phyloP scores from a whole-genome alignment of 1,140 invertebrate genomes.

The Neelides sp. region DNA sequence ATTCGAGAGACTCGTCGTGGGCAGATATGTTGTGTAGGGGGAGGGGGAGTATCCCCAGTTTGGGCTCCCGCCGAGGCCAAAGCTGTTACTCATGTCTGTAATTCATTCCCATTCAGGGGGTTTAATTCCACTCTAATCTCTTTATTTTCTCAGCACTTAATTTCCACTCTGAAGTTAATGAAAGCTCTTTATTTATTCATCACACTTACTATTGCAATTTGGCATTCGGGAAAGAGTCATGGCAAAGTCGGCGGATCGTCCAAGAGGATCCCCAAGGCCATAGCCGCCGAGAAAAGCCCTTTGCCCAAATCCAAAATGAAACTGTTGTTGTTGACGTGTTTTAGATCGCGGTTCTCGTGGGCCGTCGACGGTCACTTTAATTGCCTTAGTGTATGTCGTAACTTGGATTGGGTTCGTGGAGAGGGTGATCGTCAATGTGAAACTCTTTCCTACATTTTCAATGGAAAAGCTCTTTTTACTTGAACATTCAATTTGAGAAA shows the following conservation, averaged over 20 bases:
- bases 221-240: slow-evolving; percentile 30
- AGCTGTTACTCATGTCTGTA: slow-evolving; percentile 30
- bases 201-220: slow-evolving; percentile 28
- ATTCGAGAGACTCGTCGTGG: too few relatives aligned
- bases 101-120: slow-evolving; percentile 15
- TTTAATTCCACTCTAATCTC: too few relatives aligned
- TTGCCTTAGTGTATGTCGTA: slow-evolving; percentile 87
- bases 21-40: slow-evolving; percentile 30
- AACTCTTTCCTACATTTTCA: slow-evolving; percentile 85
- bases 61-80: slow-evolving; percentile 27
- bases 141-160: too few relatives aligned
- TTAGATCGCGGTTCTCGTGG: slow-evolving; percentile 51
- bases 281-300: slow-evolving; percentile 29
- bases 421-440: slow-evolving; percentile 89
- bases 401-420: slow-evolving; percentile 83
- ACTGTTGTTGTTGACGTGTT: slow-evolving; percentile 38
- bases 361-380: slow-evolving; percentile 77
- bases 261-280: slow-evolving; percentile 26
- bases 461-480: too few relatives aligned
- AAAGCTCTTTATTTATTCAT: too few relatives aligned
- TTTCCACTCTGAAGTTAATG: too few relatives aligned
- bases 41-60: slow-evolving; percentile 30
- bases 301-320: slow-evolving; percentile 31
- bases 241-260: slow-evolving; percentile 27
- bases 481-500: too few relatives aligned